These are phyloP conservation scores for Rhineura floridana DNA, from an alignment of 2,113 vertebrate genomes.

Conservation along the genomic window DNA sequence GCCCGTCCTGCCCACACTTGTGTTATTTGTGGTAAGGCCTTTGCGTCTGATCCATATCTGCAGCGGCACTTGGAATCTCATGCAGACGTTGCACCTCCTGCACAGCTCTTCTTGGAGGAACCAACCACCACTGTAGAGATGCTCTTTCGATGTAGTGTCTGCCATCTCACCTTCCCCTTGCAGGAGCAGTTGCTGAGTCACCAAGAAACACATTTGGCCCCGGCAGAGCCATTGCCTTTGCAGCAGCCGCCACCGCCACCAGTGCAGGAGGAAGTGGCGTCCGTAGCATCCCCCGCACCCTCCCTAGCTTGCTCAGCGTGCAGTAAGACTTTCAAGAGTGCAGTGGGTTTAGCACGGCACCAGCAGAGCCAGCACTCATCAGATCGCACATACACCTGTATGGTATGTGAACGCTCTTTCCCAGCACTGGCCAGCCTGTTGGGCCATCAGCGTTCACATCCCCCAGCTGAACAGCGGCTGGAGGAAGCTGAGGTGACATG, in stretches of 20 bases:
- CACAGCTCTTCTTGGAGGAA: constrained; percentile 73
- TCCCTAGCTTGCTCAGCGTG: constrained; percentile 78
- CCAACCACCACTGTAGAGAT: constrained; percentile 78
- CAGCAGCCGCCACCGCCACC: constrained; percentile 57
- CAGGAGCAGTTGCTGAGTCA: constrained; percentile 81
- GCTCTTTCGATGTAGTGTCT: constrained; percentile 82
- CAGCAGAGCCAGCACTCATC: constrained; percentile 73
- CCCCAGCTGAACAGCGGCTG: constrained; percentile 83
- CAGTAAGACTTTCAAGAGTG: constrained; percentile 84
- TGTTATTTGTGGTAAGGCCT: constrained; percentile 65
- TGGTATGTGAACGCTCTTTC: constrained; percentile 84
- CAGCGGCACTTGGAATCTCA: constrained; percentile 74
- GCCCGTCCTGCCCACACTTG: constrained; percentile 35
- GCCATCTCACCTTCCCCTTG: constrained; percentile 80
- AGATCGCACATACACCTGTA: constrained; percentile 83
- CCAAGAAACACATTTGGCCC: constrained; percentile 73
- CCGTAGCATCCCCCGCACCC: constrained; percentile 54
- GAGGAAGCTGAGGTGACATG: constrained; percentile 75
- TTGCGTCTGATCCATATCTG: constrained; percentile 67
- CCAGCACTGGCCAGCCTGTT: constrained; percentile 82
- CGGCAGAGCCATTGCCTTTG: not conserved
- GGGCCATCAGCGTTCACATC: constrained; percentile 86
- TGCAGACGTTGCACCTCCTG: constrained; percentile 44
- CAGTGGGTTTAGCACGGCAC: constrained; percentile 81
- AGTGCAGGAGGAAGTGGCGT: constrained; percentile 61